phyloP scores from a whole-genome alignment of 2,888 invertebrate species.

The Drosophila recens region DNA sequence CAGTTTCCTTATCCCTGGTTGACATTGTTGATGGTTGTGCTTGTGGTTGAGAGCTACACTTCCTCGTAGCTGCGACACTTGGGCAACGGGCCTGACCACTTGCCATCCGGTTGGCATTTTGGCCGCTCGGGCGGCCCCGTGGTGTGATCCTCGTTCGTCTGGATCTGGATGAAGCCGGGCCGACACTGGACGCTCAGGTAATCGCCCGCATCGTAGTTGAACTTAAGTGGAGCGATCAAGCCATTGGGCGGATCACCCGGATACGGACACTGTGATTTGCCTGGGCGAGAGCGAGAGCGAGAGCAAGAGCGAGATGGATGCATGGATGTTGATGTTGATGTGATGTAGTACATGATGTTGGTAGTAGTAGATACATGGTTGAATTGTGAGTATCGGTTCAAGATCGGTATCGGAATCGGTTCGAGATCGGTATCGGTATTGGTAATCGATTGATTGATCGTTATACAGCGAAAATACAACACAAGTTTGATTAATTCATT shows the following conservation, averaged over 20 bases:
- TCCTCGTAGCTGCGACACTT: slow-evolving; percentile 89
- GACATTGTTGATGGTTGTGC: slow-evolving; percentile 2
- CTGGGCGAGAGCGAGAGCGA: slow-evolving; percentile 83
- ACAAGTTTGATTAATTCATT: slow-evolving; percentile 76
- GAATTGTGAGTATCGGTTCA: slow-evolving; percentile 23
- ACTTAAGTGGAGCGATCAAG: slow-evolving; percentile 89
- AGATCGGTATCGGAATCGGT: slow-evolving; percentile 32
- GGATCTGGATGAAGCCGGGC: slow-evolving; percentile 88
- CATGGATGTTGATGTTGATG: slow-evolving; percentile 50
- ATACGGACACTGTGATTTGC: slow-evolving; percentile 90
- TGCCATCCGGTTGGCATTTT: slow-evolving; percentile 88
- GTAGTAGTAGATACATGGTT: slow-evolving; percentile 41
- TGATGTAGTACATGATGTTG: slow-evolving; percentile 29
- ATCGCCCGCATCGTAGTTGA: slow-evolving; percentile 91
- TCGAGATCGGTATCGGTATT: slow-evolving; percentile 28
- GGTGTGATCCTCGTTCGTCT: slow-evolving; percentile 83
- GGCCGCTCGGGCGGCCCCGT: slow-evolving; percentile 87
- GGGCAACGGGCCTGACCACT: slow-evolving; percentile 89
- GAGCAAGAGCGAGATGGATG: slow-evolving; percentile 51
- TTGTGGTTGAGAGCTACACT: slow-evolving; percentile 84
- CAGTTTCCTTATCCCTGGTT: slow-evolving; percentile 5
- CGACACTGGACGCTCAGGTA: slow-evolving; percentile 89
- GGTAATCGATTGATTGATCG: slow-evolving; percentile 46
- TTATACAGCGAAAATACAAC: slow-evolving; percentile 73
- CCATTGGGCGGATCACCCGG: slow-evolving; percentile 91